phyloP scores from a whole-genome alignment of 2,888 invertebrate species.

The Rhagonycha lutea region DNA sequence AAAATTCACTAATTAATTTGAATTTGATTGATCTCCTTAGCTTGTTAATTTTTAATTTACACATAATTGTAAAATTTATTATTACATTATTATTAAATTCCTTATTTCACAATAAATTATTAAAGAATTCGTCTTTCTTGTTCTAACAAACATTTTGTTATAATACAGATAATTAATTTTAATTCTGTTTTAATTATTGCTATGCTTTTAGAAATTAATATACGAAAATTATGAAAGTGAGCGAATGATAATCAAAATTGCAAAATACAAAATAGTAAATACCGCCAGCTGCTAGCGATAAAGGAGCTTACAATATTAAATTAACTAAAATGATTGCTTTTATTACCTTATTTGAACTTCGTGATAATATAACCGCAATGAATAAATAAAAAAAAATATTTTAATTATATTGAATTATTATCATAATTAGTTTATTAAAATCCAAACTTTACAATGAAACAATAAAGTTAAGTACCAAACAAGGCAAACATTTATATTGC shows the following conservation, averaged over 20 bases:
- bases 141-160: background rate
- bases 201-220: background rate
- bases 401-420: background rate
- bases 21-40: background rate
- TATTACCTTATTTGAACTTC: background rate
- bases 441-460: too few species aligned
- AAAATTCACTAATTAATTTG: background rate
- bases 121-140: background rate
- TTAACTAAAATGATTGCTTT: background rate
- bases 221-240: background rate
- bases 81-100: background rate
- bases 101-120: background rate
- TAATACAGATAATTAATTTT: background rate
- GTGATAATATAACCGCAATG: background rate
- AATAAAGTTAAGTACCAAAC: background rate
- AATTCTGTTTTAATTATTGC: background rate
- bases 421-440: too few species aligned
- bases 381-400: background rate
- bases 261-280: background rate
- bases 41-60: background rate
- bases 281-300: background rate
- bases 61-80: background rate
- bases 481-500: background rate
- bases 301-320: background rate
- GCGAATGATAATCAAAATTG: background rate